phyloP scores from a whole-genome alignment of 2,888 invertebrate genomes.

The Sphaerophoria rueppellii region DNA sequence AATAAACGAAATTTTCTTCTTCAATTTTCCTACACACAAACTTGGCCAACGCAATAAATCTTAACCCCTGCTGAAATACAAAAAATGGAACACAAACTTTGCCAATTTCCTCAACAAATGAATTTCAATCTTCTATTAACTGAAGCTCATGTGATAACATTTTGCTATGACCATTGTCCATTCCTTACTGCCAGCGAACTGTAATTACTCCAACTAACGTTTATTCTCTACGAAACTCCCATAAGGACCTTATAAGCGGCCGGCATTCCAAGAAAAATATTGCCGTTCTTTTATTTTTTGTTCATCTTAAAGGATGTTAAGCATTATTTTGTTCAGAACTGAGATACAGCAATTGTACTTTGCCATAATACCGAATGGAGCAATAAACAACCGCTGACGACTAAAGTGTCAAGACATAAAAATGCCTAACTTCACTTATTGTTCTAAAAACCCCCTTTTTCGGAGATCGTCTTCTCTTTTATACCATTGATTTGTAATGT shows the following conservation, averaged over 20 bases:
- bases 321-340: constrained; percentile 40
- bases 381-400: constrained; percentile 70
- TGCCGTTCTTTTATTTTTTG: background rate
- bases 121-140: constrained; percentile 32
- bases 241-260: constrained; percentile 3
- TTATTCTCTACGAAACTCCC: constrained; percentile 35
- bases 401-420: constrained; percentile 69
- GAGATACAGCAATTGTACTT: background rate
- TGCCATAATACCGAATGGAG: constrained; percentile 57
- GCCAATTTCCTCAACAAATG: background rate
- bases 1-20: no score
- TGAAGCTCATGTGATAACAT: constrained; percentile 15
- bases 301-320: background rate
- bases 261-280: constrained; percentile 25
- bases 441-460: constrained; percentile 12
- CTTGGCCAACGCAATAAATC: no score
- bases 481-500: constrained; percentile 66
- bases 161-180: constrained; percentile 1
- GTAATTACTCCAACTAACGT: constrained; percentile 44
- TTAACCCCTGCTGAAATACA: background rate
- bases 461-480: constrained; percentile 9
- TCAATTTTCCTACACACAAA: no score
- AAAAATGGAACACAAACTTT: background rate
- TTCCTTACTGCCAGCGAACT: background rate
- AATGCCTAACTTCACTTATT: constrained; percentile 43